phyloP scores from a whole-genome alignment of 30 jellyfish, hydroid and myxozoan genomes.

The Aurelia coerulea region DNA sequence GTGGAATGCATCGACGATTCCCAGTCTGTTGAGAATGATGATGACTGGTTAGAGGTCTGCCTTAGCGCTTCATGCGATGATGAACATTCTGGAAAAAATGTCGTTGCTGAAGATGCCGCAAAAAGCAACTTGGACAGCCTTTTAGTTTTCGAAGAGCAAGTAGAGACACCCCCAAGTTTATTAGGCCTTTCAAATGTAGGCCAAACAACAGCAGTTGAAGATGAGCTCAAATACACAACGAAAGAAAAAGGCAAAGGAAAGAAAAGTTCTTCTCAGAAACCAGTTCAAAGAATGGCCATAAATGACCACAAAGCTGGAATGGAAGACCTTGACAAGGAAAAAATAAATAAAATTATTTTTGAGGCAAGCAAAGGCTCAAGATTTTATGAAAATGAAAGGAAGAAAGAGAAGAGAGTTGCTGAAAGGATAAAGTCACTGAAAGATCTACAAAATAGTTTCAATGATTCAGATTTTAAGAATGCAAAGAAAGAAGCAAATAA shows the following conservation, averaged over 20 bases:
- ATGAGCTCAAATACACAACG: no score
- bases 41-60: constrained; percentile 18
- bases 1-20: background rate
- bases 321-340: constrained; percentile 92
- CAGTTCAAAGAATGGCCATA: constrained; percentile 76
- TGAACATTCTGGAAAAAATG: background rate
- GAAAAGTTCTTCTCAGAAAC: constrained; percentile 15
- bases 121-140: no score
- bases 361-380: constrained; percentile 98
- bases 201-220: no score
- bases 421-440: constrained; percentile 48
- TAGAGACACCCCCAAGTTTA: background rate
- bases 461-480: constrained; percentile 54
- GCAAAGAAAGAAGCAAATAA: constrained; percentile 67
- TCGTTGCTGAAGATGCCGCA: no score
- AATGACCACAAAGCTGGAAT: constrained; percentile 98
- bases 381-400: constrained; percentile 88
- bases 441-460: constrained; percentile 36
- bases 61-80: background rate
- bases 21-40: constrained; percentile 16
- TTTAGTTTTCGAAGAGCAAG: background rate
- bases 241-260: background rate
- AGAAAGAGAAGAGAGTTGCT: constrained; percentile 76
- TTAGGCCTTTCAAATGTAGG: constrained; percentile 7
- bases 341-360: constrained; percentile 76